Evolutionary conservation across 2,888 invertebrate genomes (phyloP).

Genomic region (Schizaphis graminum): DNA sequence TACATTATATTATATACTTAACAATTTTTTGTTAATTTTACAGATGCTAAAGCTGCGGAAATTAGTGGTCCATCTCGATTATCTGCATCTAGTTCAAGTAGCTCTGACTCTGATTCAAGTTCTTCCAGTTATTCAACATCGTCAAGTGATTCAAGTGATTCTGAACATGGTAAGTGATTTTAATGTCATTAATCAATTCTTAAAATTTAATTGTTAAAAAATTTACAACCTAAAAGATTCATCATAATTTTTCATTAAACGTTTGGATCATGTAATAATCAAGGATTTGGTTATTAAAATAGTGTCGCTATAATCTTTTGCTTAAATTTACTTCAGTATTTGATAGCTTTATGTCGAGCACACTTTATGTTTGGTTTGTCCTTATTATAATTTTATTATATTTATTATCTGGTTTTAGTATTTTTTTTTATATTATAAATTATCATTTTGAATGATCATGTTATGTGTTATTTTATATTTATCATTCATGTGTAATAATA

Average conservation of each 20-base stretch:
- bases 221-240: slow-evolving; percentile 50
- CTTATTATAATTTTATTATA: slow-evolving; percentile 42
- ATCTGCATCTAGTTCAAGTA: slow-evolving; percentile 76
- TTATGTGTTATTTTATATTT: background rate
- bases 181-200: slow-evolving; percentile 43
- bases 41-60: slow-evolving; percentile 64
- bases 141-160: slow-evolving; percentile 91
- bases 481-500: background rate
- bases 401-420: slow-evolving; percentile 14
- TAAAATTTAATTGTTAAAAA: slow-evolving; percentile 38
- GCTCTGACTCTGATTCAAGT: slow-evolving; percentile 88
- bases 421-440: slow-evolving; percentile 22
- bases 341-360: slow-evolving; percentile 48
- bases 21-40: slow-evolving; percentile 66
- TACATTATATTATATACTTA: background rate
- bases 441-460: background rate
- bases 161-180: slow-evolving; percentile 91
- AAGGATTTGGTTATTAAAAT: background rate
- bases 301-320: slow-evolving; percentile 44
- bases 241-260: slow-evolving; percentile 38
- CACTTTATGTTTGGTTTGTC: slow-evolving; percentile 53
- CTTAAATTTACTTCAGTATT: slow-evolving; percentile 48
- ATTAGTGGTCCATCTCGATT: slow-evolving; percentile 66
- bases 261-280: slow-evolving; percentile 1
- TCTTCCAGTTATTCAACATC: slow-evolving; percentile 89